phyloP scores from a whole-genome alignment of 92 coral and sea anemone genomes.

The Umimayanthus chanpuru region DNA sequence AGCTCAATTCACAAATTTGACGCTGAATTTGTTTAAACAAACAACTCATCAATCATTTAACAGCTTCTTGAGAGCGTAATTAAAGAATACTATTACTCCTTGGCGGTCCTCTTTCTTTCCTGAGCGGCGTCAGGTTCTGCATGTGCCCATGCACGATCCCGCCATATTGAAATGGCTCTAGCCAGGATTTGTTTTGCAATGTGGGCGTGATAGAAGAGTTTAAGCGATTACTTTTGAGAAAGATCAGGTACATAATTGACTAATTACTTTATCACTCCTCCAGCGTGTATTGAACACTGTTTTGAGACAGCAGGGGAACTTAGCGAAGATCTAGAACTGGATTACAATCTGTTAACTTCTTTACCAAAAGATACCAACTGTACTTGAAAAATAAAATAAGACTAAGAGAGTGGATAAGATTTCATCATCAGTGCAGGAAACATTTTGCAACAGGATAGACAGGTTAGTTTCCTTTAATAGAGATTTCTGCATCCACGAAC shows the following conservation, averaged over 20 bases:
- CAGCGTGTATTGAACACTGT: not conserved
- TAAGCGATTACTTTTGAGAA: conserved; percentile 17
- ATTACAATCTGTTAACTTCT: conserved; percentile 17
- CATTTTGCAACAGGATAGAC: not conserved
- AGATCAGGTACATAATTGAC: not conserved
- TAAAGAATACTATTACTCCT: not conserved
- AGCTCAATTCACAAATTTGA: not conserved
- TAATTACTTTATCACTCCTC: not conserved
- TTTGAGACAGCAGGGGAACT: conserved; percentile 22
- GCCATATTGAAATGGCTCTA: not conserved
- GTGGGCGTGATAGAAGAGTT: conserved; percentile 18
- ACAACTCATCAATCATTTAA: not conserved
- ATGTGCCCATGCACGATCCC: not conserved
- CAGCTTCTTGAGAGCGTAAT: conserved; percentile 4
- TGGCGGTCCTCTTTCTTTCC: not conserved
- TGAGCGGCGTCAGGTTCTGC: not conserved
- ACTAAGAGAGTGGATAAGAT: not conserved
- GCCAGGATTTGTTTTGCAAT: not conserved
- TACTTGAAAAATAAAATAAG: too few relatives aligned
- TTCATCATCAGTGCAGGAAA: not conserved
- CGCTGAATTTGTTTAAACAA: not conserved
- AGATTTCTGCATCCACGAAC: too few relatives aligned
- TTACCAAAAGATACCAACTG: conserved; percentile 9
- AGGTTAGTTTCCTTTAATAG: too few relatives aligned
- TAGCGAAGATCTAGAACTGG: not conserved